These are phyloP conservation scores for Calliopum simillimum DNA, from an alignment of 2,888 invertebrate species.

Conservation along the genomic window DNA sequence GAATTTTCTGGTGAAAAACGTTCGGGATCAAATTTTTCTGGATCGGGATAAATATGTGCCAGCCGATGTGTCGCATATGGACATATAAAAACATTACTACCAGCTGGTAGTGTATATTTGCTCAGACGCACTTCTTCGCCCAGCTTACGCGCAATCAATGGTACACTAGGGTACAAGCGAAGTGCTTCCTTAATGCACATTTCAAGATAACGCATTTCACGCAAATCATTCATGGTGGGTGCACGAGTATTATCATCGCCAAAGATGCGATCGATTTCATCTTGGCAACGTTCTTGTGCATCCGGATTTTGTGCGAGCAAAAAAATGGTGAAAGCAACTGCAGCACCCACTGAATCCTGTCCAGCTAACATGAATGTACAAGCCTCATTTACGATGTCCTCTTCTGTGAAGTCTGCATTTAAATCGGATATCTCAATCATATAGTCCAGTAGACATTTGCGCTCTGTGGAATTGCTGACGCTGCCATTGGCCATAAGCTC, in stretches of 20 bases:
- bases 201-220: conserved; percentile 75
- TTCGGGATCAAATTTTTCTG: conserved; percentile 71
- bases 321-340: conserved; percentile 71
- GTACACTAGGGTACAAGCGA: conserved; percentile 68
- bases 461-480: conserved; percentile 48
- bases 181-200: conserved; percentile 78
- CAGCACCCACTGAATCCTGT: conserved; percentile 73
- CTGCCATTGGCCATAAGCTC: conserved; percentile 52
- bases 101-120: conserved; percentile 69
- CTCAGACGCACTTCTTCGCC: conserved; percentile 66
- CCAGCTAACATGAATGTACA: conserved; percentile 76
- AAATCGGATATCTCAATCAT: conserved; percentile 70
- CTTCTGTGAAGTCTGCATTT: conserved; percentile 69
- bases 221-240: conserved; percentile 71
- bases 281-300: conserved; percentile 67
- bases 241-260: conserved; percentile 64
- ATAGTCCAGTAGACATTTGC: conserved; percentile 69
- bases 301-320: conserved; percentile 70
- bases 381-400: conserved; percentile 72
- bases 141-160: conserved; percentile 63
- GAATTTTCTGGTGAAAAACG: conserved; percentile 70
- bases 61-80: conserved; percentile 72
- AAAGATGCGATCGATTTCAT: conserved; percentile 69
- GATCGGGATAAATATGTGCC: conserved; percentile 70
- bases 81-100: conserved; percentile 70